Percentiles rank a stretch among this genome's conserved stretches.
Conservation (phyloP, 2,888 invertebrate species). For the Sinopyrophorus schimmeli region DNA sequence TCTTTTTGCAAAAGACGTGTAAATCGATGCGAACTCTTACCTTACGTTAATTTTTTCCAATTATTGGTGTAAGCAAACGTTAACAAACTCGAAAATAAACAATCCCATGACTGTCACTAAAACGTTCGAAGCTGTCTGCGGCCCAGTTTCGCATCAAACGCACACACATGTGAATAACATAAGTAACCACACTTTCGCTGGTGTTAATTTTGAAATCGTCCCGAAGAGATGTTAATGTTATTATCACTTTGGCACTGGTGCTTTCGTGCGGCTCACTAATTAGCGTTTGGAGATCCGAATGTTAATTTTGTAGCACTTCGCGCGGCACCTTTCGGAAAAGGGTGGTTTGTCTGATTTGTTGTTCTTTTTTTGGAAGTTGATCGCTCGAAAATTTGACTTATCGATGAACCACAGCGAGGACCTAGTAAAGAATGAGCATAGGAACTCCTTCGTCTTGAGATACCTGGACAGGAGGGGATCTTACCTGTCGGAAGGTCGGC, state of each 20-base stretch:
- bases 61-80: too few relatives aligned
- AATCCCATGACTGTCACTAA: slow-evolving; percentile 24
- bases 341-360: too few relatives aligned
- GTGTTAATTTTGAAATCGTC: slow-evolving; percentile 50
- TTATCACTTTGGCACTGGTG: slow-evolving; percentile 44
- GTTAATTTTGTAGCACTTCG: too few relatives aligned
- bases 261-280: too few relatives aligned
- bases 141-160: slow-evolving; percentile 37
- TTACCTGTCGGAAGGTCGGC: slow-evolving; percentile 50
- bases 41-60: slow-evolving; percentile 10
- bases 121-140: slow-evolving; percentile 20
- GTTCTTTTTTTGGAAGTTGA: too few relatives aligned
- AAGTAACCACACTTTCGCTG: slow-evolving; percentile 49
- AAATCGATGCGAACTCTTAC: slow-evolving; percentile 8
- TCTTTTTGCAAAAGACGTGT: slow-evolving; percentile 6
- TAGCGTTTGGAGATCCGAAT: too few relatives aligned
- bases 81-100: slow-evolving; percentile 7
- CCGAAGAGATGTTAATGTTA: slow-evolving; percentile 41
- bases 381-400: slow-evolving; percentile 24
- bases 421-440: slow-evolving; percentile 51
- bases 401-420: slow-evolving; percentile 38
- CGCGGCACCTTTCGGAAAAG: too few relatives aligned
- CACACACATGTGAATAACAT: slow-evolving; percentile 41
- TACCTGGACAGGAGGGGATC: slow-evolving; percentile 47
- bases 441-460: slow-evolving; percentile 51